These are phyloP conservation scores for Melinaea menophilus DNA, from an alignment of 2,888 invertebrate genomes.

Conservation along the genomic window DNA sequence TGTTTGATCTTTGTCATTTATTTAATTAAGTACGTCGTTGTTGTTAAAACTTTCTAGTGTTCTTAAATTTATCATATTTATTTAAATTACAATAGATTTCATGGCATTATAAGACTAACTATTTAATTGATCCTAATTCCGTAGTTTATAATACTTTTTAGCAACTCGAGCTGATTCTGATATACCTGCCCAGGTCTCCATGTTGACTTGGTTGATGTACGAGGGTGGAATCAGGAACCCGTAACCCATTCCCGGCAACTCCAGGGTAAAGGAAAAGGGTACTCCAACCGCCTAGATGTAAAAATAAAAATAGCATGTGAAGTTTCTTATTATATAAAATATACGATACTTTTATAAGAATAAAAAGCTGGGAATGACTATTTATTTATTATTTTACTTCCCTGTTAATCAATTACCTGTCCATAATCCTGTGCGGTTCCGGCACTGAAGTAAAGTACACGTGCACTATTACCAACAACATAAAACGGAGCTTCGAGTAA, in stretches of 20 bases:
- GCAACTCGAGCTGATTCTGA: conserved; percentile 49
- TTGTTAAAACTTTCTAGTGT: too few species aligned
- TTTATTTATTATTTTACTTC: neutral
- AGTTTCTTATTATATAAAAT: too few species aligned
- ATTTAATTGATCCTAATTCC: conserved; percentile 11
- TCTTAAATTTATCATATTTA: too few species aligned
- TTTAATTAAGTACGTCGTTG: too few species aligned
- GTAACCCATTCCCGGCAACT: conserved; percentile 48
- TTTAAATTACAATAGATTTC: too few species aligned
- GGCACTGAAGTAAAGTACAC: conserved; percentile 46
- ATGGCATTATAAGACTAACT: too few species aligned
- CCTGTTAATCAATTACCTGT: conserved; percentile 36
- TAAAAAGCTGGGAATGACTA: too few species aligned
- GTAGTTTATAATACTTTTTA: conserved; percentile 38
- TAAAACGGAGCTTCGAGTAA: conserved; percentile 43
- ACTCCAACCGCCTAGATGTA: conserved; percentile 34
- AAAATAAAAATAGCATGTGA: neutral
- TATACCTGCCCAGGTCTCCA: conserved; percentile 56
- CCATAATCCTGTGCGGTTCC: conserved; percentile 56
- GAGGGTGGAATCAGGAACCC: conserved; percentile 47
- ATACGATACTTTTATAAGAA: too few species aligned
- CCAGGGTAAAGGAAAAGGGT: conserved; percentile 54
- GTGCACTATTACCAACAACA: conserved; percentile 49
- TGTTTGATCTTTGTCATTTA: too few species aligned
- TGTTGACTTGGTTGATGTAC: conserved; percentile 50